Base-by-base conservation (phyloP, 2,113 vertebrate genomes). In the Hippocampus mohnikei region DNA sequence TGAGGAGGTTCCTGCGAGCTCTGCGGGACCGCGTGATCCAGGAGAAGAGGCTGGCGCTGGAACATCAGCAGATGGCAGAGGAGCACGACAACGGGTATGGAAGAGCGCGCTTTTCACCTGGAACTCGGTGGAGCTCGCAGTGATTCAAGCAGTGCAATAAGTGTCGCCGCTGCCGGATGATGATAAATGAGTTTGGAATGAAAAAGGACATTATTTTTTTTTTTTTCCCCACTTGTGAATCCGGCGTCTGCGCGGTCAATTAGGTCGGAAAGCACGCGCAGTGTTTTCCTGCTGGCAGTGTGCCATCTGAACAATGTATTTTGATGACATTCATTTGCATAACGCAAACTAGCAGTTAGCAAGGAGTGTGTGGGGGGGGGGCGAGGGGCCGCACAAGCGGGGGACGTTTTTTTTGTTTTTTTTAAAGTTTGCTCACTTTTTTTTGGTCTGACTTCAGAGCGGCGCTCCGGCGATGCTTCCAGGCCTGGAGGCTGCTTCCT, bases 11-110 rank as follows among this genome's bases (percentile, higher is more conserved):
- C 56, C 92, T 97, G 71, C 59, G 72, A 42, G 91, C 85, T 0
- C 93, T 96, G 91, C 75, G 91, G 85, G 84, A 93, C 67, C 15
- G 88, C 20, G 55, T 81, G 52, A 87, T 74, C 66, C 89, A 91
- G 64, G 89, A 93, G 79, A 92, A 87, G 81, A 71, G 81, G 0
- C 77, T 62, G 13, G 80, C 89, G 25, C 72, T 84, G 91, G 90
- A 91, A 62, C 90, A 82, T 72, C 83, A 92, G 68, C 78, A 81
- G 74, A 75, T 73, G 73, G 95, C 95, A 15, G 70, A 81, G n/a
- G 77, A 93, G 46, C 91, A 96, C 62, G 89, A 71, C 46, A 71
- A 93, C 83, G 96, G 94, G 97, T 97, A 73, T 88, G 91, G 23
- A 58, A 27, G 50, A 13, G 50, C 50, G 23, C 55, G 21, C 55